These are phyloP conservation scores for Rhyacophila evoluta DNA, from an alignment of 2,888 invertebrate species.

Conservation along the genomic window DNA sequence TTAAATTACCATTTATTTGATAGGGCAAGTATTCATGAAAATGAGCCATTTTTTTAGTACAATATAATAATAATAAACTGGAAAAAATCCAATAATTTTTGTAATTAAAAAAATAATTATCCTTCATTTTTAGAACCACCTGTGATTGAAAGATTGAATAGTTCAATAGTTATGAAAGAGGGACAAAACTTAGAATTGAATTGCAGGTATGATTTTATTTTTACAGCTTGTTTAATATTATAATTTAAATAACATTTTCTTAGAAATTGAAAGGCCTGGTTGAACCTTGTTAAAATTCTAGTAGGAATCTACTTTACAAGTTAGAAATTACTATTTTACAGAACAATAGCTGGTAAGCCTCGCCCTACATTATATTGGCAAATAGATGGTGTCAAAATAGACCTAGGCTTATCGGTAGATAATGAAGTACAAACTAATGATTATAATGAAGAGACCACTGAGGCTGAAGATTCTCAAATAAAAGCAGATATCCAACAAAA, in stretches of 20 bases:
- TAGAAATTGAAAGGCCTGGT: no score
- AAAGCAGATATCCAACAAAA: not conserved
- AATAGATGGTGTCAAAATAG: slow-evolving; percentile 34
- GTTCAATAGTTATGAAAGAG: slow-evolving; percentile 55
- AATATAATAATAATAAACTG: no score
- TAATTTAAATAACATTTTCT: no score
- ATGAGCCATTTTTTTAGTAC: no score
- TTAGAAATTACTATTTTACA: not conserved
- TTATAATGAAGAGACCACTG: not conserved
- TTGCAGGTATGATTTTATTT: slow-evolving; percentile 48
- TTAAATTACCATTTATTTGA: no score
- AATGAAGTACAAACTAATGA: not conserved
- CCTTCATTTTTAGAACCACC: slow-evolving; percentile 49
- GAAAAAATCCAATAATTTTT: no score
- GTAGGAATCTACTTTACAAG: no score
- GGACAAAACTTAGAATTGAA: slow-evolving; percentile 53
- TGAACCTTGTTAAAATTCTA: no score
- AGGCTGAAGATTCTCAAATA: not conserved
- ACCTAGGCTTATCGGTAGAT: not conserved
- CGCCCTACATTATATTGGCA: slow-evolving; percentile 44
- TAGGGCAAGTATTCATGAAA: no score
- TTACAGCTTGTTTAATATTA: no score
- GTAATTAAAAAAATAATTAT: no score
- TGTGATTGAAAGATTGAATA: slow-evolving; percentile 37
- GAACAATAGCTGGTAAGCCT: slow-evolving; percentile 30